phyloP scores from a whole-genome alignment of 2,797 vertebrate genomes.

The Eidolon dupreanum region DNA sequence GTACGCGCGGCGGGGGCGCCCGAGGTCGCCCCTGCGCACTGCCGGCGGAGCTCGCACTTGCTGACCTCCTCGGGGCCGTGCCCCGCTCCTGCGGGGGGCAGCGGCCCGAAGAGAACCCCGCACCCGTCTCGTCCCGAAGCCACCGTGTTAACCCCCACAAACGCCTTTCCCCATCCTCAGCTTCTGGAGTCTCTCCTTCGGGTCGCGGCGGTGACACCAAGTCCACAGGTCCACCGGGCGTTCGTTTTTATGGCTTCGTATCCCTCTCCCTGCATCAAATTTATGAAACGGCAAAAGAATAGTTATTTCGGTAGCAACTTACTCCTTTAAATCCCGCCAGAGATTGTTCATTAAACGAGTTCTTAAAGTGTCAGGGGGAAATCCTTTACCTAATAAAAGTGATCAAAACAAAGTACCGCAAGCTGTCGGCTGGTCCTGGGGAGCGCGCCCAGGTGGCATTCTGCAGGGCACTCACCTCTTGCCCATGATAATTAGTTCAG shows the following conservation, averaged over 20 bases:
- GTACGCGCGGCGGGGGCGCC: constrained; percentile 82
- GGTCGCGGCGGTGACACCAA: neutral
- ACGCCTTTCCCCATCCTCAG: neutral
- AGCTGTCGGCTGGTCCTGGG: neutral
- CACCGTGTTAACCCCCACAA: fast-evolving
- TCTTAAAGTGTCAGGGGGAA: neutral
- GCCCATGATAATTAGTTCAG: neutral
- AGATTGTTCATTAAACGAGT: neutral
- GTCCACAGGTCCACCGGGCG: neutral
- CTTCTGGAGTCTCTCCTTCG: neutral
- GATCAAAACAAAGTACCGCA: neutral
- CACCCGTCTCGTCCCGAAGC: neutral
- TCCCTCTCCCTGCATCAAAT: neutral
- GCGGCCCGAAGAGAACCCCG: neutral
- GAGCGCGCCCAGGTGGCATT: neutral
- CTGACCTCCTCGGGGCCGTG: neutral
- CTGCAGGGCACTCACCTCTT: neutral
- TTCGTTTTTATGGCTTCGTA: neutral
- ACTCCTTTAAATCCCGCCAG: neutral
- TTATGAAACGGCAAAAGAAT: neutral
- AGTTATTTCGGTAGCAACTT: neutral
- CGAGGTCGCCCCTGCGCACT: neutral
- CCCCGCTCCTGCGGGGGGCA: neutral
- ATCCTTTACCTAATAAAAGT: neutral
- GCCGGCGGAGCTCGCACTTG: neutral